Percentiles rank a stretch among this genome's conserved stretches.
Evolutionary conservation across 2,113 vertebrate species (phyloP).

Genomic region (Xenopus laevis): DNA sequence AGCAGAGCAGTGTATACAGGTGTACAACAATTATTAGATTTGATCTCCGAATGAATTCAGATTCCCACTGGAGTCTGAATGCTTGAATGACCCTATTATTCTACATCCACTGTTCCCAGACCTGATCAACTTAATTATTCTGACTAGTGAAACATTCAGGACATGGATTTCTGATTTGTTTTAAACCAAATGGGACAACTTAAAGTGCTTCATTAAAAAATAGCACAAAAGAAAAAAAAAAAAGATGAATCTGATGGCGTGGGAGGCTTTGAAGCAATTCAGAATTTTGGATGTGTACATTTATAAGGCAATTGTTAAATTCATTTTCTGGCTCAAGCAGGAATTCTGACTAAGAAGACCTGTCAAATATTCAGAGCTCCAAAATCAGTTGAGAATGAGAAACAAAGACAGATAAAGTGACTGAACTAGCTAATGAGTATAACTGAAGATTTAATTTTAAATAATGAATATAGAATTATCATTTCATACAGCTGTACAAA

Average conservation of each 20-base stretch:
- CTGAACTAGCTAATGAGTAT: slow-evolving; percentile 44
- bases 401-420: slow-evolving; percentile 43
- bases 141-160: slow-evolving; percentile 66
- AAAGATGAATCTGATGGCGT: slow-evolving; percentile 37
- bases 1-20: slow-evolving; percentile 59
- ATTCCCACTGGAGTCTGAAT: slow-evolving; percentile 65
- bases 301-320: slow-evolving; percentile 16
- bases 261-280: slow-evolving; percentile 48
- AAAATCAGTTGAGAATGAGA: slow-evolving; percentile 41
- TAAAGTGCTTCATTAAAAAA: slow-evolving; percentile 53
- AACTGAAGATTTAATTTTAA: slow-evolving; percentile 29
- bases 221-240: slow-evolving; percentile 35
- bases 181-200: slow-evolving; percentile 60
- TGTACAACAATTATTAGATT: slow-evolving; percentile 72
- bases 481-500: slow-evolving; percentile 23
- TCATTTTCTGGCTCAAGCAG: background rate
- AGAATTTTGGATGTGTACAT: background rate
- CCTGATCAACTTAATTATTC: slow-evolving; percentile 74
- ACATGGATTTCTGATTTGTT: slow-evolving; percentile 62
- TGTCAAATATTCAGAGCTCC: slow-evolving; percentile 42
- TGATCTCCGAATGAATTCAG: slow-evolving; percentile 66
- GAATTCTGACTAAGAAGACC: background rate
- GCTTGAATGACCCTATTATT: slow-evolving; percentile 68
- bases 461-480: slow-evolving; percentile 29
- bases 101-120: slow-evolving; percentile 61